Percentiles rank a stretch among this genome's conserved stretches.
phyloP scores from a whole-genome alignment of 2,888 invertebrate species.

The Pachymerium ferrugineum region DNA sequence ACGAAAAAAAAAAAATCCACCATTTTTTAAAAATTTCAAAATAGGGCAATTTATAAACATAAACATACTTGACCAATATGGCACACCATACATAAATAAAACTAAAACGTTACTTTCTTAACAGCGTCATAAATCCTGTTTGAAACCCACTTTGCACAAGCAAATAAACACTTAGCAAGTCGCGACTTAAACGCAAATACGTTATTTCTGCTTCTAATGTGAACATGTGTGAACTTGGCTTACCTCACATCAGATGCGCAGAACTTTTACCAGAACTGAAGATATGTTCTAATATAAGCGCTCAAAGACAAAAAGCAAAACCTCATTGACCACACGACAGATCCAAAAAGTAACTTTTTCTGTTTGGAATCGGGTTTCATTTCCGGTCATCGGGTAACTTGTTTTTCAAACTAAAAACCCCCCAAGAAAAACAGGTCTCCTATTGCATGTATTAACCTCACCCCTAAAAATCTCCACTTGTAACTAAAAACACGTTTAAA shows the following conservation, averaged over 20 bases:
- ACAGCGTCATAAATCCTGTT: background rate
- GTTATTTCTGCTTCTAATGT: too few relatives aligned
- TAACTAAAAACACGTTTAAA: background rate
- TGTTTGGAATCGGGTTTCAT: background rate
- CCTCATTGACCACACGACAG: too few relatives aligned
- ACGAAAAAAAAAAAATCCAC: conserved; percentile 36
- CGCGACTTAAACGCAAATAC: background rate
- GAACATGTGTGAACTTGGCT: too few relatives aligned
- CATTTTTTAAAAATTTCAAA: background rate
- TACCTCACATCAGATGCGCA: too few relatives aligned
- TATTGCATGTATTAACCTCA: background rate
- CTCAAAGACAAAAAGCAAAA: too few relatives aligned
- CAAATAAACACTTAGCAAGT: background rate
- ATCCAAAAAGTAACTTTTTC: background rate
- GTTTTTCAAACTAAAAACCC: background rate
- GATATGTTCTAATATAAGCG: too few relatives aligned
- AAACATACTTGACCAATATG: background rate
- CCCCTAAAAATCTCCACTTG: background rate
- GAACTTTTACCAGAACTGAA: too few relatives aligned
- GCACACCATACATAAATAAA: background rate
- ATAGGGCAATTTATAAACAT: background rate
- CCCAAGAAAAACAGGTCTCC: background rate
- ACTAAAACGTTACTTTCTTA: background rate
- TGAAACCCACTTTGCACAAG: background rate
- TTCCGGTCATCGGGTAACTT: background rate